Evolutionary conservation across 2,113 vertebrate species (phyloP).

Genomic region (Albula glossodonta): DNA sequence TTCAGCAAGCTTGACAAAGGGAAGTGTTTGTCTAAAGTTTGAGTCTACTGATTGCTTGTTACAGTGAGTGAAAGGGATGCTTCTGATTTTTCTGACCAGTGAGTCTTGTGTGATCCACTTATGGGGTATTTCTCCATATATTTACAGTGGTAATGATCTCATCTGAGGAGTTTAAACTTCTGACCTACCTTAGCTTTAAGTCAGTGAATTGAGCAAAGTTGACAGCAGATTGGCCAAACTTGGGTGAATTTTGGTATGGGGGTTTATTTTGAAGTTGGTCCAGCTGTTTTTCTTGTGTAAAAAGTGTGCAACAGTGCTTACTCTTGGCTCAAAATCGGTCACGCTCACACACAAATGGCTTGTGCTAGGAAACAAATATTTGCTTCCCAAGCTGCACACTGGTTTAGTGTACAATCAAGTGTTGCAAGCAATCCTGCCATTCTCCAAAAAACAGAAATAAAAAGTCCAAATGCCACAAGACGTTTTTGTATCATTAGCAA

Average conservation of each 20-base stretch:
- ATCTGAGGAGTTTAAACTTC: background rate
- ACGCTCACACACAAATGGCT: background rate
- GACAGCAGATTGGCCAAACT: background rate
- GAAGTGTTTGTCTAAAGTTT: too few species aligned
- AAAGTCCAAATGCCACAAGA: background rate
- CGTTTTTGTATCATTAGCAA: background rate
- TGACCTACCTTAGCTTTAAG: background rate
- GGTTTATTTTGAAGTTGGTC: too few species aligned
- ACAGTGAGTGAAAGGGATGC: too few species aligned
- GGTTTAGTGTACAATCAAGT: background rate
- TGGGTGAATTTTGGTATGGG: background rate
- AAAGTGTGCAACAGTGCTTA: background rate
- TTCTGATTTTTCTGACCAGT: too few species aligned
- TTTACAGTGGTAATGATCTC: too few species aligned
- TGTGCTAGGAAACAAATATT: background rate
- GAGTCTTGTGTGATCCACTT: too few species aligned
- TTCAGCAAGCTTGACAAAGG: too few species aligned
- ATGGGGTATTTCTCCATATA: too few species aligned
- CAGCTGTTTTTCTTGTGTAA: too few species aligned
- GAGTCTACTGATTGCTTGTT: too few species aligned
- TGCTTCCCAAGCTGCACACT: background rate
- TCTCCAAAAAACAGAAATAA: background rate
- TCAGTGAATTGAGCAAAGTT: background rate
- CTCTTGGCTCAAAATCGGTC: background rate
- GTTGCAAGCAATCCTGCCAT: background rate